These are phyloP conservation scores for Numenius arquata DNA, from an alignment of 2,113 vertebrate genomes.

Conservation along the genomic window DNA sequence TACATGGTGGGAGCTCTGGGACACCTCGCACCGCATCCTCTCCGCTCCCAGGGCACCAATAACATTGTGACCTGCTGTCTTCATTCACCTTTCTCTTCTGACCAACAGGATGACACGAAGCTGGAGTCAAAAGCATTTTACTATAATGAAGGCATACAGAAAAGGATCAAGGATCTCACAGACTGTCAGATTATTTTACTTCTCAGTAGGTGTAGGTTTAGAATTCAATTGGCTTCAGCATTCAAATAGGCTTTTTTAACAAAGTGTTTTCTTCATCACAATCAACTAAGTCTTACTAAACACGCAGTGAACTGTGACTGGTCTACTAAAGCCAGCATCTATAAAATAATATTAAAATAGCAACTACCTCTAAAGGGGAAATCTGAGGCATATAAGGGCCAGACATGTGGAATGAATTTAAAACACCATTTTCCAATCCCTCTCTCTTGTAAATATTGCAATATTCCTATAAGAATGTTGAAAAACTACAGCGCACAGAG, in stretches of 20 bases:
- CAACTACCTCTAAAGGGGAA: neutral
- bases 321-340: neutral
- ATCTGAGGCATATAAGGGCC: neutral
- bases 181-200: neutral
- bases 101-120: neutral
- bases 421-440: neutral
- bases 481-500: slow-evolving; percentile 17
- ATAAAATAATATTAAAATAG: slow-evolving; percentile 35
- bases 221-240: neutral
- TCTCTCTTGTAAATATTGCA: slow-evolving; percentile 13
- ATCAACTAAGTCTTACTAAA: neutral
- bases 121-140: neutral
- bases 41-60: neutral
- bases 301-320: neutral
- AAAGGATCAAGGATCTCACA: neutral
- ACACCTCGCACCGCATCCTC: neutral
- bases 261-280: neutral
- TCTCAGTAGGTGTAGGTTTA: neutral
- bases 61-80: neutral
- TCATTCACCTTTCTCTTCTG: neutral
- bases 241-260: neutral
- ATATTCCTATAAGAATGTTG: slow-evolving; percentile 12
- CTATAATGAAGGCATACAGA: neutral
- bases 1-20: neutral
- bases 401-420: slow-evolving; percentile 35